Evolutionary conservation across 2,797 vertebrate species (phyloP), one percentile per base, ranked within the genome.

Genomic region (Nasua narica): DNA sequence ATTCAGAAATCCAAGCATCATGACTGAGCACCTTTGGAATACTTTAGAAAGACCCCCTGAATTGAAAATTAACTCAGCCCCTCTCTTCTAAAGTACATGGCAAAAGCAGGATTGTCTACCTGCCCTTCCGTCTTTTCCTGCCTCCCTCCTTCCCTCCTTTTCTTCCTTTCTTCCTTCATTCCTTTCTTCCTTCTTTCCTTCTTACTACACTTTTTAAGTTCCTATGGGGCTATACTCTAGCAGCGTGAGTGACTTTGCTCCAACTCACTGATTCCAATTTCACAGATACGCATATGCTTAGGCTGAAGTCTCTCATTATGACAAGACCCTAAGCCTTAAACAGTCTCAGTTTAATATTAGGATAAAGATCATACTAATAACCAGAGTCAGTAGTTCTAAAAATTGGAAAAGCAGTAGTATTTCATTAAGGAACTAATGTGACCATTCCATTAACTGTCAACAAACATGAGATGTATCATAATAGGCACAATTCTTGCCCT

Each of bases 291-390:
- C 10, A n/a, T 32, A 46, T 6, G 29, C 18, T 93, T 76, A 79
- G n/a, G 32, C 35, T 91, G 58, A 88, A 62, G n/a, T 70, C 27
- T 78, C 83, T 67, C 43, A 78, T 9, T 74, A 15, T 23, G 13
- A 27, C 46, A 76, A 91, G 65, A 43, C 0, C 4, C 19, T 89
- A 69, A 90, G 13, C 29, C 25, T 83, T 62, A 89, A 86, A 46
- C 19, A 58, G 27, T 81, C 13, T 67, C 77, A 46, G 77, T 82
- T n/a, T 77, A 86, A 62, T 85, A 32, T 74, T 81, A 93, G 46
- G 86, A 86, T 89, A 89, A 95, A 91, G 11, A 70, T 85, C 15
- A 50, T 27, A 70, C 46, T 92, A 52, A 72, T 85, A 91, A 40
- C 25, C 46, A 96, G 15, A 94, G n/a, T 50, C 58, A 40, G 58